These are phyloP conservation scores for Gallinago media DNA, from an alignment of 2,113 vertebrate species.

Conservation along the genomic window DNA sequence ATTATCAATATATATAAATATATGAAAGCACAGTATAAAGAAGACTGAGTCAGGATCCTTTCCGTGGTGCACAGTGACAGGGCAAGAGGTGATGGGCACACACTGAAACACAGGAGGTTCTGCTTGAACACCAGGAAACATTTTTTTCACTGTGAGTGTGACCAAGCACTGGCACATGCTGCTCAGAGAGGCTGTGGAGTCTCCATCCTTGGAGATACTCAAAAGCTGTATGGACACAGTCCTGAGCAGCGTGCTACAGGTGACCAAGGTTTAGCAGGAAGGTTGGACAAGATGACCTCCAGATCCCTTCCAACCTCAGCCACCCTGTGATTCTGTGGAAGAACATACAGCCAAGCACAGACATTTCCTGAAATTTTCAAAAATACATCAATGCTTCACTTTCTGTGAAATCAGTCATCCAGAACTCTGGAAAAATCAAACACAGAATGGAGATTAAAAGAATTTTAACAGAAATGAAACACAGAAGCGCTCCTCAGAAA, in stretches of 20 bases:
- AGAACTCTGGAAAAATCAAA: not conserved
- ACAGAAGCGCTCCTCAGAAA: not conserved
- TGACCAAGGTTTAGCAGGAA: not conserved
- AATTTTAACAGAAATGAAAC: not conserved
- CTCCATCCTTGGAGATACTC: not conserved
- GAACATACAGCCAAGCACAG: not conserved
- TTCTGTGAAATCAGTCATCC: not conserved
- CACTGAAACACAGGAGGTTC: not conserved
- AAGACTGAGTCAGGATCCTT: not conserved
- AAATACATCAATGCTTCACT: not conserved
- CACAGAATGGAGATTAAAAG: not conserved
- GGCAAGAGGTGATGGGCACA: rapidly evolving
- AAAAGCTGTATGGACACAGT: not conserved
- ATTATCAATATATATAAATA: not conserved
- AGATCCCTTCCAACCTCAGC: not conserved
- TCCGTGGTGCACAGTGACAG: not conserved
- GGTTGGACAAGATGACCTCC: not conserved
- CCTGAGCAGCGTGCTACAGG: not conserved
- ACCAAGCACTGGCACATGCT: not conserved
- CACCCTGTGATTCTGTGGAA: not conserved
- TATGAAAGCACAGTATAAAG: not conserved
- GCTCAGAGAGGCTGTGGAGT: not conserved
- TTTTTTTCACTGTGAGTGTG: not conserved
- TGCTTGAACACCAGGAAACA: not conserved
- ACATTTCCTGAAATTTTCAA: not conserved